phyloP scores from a whole-genome alignment of 35 echinoderm and acorn worm genomes.

The Eucidaris tribuloides region DNA sequence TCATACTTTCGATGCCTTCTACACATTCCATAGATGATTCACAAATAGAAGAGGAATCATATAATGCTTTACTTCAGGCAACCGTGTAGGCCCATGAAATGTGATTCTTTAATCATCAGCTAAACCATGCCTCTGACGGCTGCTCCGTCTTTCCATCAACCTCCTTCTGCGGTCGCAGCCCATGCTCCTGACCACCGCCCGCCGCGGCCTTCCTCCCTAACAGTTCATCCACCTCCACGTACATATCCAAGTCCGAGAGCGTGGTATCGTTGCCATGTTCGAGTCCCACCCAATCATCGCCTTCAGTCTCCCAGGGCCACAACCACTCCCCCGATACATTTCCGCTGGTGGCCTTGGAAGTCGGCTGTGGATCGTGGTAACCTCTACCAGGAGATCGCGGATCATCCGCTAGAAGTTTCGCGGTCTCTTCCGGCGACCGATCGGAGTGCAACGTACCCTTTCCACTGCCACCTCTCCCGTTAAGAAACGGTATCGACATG shows the following conservation, averaged over 20 bases:
- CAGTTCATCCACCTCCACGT: neutral
- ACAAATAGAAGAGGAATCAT: too few relatives aligned
- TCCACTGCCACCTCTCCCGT: neutral
- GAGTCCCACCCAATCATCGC: neutral
- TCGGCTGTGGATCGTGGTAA: too few relatives aligned
- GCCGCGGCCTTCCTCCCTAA: neutral
- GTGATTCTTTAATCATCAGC: neutral
- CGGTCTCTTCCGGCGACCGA: neutral
- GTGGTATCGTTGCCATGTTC: neutral
- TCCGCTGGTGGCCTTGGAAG: neutral
- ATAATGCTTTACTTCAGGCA: too few relatives aligned
- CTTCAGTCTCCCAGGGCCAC: conserved; percentile 11
- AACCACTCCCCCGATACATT: neutral
- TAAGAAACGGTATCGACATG: neutral
- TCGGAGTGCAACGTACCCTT: neutral
- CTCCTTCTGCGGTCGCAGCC: neutral
- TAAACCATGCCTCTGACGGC: neutral
- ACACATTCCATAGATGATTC: too few relatives aligned
- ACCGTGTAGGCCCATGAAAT: too few relatives aligned
- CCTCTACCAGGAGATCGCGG: too few relatives aligned
- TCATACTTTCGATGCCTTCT: too few relatives aligned
- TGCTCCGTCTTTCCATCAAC: neutral
- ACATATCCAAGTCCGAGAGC: neutral
- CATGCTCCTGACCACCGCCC: neutral
- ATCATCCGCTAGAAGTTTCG: neutral